A percentile compares a stretch with the other conserved stretches of the same genome.
phyloP scores from a whole-genome alignment of 2,113 vertebrate species.

The Anser cygnoides region DNA sequence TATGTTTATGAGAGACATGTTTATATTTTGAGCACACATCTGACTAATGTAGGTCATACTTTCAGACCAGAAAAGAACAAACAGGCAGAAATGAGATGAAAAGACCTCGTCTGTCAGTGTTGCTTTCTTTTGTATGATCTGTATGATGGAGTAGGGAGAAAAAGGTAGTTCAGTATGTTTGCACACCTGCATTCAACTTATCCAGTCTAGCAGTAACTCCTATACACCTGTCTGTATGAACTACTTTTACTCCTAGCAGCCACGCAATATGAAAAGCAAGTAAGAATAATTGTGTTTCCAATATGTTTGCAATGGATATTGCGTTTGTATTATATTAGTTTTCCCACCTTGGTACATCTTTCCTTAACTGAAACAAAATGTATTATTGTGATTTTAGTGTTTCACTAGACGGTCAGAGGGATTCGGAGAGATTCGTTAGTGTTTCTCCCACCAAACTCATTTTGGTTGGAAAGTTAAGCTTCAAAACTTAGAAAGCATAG shows the following conservation, averaged over 20 bases:
- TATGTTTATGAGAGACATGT: background rate
- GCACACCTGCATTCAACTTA: background rate
- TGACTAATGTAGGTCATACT: background rate
- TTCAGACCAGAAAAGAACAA: background rate
- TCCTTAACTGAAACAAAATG: background rate
- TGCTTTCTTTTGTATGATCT: background rate
- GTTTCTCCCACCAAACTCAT: background rate
- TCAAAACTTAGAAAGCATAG: background rate
- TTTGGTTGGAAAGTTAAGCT: background rate
- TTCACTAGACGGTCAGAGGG: background rate
- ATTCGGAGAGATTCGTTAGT: background rate
- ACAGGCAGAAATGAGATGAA: background rate
- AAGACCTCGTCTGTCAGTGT: background rate
- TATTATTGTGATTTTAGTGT: background rate
- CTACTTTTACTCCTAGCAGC: background rate
- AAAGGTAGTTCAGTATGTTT: background rate
- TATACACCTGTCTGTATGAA: background rate
- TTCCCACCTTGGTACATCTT: background rate
- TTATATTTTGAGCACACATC: background rate
- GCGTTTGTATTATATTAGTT: background rate
- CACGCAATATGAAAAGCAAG: background rate
- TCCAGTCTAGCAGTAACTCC: background rate
- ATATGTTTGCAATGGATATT: background rate
- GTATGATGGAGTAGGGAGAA: background rate
- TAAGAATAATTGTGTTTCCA: background rate